These are phyloP conservation scores for Rapana venosa DNA, from an alignment of 2,888 invertebrate species.

Conservation along the genomic window DNA sequence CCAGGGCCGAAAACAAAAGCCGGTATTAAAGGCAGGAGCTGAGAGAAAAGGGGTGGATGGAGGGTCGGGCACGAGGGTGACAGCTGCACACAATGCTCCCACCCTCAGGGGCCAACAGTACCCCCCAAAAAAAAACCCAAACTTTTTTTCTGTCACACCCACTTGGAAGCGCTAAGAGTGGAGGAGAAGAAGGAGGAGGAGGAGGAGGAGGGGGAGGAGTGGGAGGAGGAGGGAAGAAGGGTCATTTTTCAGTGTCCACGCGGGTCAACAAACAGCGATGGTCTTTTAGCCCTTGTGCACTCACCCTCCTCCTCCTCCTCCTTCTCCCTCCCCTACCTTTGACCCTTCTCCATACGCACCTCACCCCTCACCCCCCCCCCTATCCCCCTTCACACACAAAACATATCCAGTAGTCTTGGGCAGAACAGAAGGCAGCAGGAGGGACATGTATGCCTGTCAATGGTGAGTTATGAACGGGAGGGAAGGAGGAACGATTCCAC, in stretches of 20 bases:
- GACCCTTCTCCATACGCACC: neutral
- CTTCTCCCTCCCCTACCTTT: neutral
- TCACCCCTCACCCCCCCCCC: neutral
- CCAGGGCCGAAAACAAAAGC: neutral
- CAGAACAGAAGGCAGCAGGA: conserved; percentile 4
- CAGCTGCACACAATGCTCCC: neutral
- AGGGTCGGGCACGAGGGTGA: neutral
- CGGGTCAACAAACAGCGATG: conserved; percentile 34
- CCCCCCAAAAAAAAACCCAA: too few species aligned
- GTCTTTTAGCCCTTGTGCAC: neutral
- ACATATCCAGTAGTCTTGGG: too few species aligned
- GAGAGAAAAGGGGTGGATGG: neutral
- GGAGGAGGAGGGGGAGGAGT: neutral
- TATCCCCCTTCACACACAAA: neutral
- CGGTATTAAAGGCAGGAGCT: neutral
- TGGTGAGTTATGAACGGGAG: neutral
- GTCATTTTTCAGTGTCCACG: conserved; percentile 33
- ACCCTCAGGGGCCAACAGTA: neutral
- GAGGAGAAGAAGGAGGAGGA: neutral
- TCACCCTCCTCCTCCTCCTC: neutral
- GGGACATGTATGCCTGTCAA: neutral
- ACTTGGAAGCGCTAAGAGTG: neutral
- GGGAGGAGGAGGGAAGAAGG: neutral
- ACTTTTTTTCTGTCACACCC: too few species aligned
- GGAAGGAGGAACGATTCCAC: too few species aligned